Percentiles rank a stretch among this genome's conserved stretches.
phyloP scores from a whole-genome alignment of 1,140 invertebrate species.

The Aricia agestis region DNA sequence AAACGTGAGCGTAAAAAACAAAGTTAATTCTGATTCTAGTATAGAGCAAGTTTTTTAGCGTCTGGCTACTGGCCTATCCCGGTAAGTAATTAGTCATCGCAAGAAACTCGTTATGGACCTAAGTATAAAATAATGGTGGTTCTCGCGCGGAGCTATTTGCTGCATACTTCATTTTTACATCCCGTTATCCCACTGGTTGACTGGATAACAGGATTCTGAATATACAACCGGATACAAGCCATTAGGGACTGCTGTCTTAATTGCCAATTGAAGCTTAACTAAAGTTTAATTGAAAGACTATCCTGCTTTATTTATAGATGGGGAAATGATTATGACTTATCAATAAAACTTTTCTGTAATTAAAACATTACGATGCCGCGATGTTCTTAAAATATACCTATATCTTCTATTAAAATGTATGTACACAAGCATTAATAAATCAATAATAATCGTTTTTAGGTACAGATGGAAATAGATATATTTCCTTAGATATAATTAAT shows the following conservation, averaged over 20 bases:
- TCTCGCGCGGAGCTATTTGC: background rate
- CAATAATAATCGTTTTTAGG: no score
- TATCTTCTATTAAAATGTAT: no score
- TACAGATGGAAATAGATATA: no score
- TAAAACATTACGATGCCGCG: no score
- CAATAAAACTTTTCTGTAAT: no score
- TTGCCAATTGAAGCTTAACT: background rate
- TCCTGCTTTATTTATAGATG: no score
- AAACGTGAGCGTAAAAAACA: background rate
- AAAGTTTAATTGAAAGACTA: no score
- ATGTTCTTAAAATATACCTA: no score
- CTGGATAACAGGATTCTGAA: background rate
- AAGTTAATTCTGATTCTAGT: background rate
- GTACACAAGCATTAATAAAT: no score
- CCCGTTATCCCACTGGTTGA: background rate
- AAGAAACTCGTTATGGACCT: slow-evolving; percentile 1
- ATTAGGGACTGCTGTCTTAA: background rate
- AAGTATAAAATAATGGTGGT: background rate
- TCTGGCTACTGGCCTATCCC: background rate
- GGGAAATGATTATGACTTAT: no score
- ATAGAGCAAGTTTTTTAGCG: background rate
- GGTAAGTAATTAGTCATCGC: background rate
- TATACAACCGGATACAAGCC: no score
- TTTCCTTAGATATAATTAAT: no score
- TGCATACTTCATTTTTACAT: slow-evolving; percentile 3